Percentiles rank a stretch among this genome's conserved stretches.
Evolutionary conservation across 2,797 vertebrate species (phyloP).

Genomic region (Esox lucius): DNA sequence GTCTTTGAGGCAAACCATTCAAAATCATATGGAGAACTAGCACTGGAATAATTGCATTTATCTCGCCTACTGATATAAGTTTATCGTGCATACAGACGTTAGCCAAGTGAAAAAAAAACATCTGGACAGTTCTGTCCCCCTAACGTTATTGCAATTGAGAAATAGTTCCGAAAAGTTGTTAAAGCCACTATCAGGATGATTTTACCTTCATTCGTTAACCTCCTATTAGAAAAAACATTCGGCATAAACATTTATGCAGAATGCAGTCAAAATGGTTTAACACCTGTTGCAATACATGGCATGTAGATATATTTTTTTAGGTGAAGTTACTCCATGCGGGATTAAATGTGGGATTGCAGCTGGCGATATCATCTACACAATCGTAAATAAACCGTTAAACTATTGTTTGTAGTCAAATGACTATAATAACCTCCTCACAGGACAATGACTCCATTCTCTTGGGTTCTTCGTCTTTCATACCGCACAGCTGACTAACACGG

Average conservation of each 20-base stretch:
- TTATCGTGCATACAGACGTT: slow-evolving; percentile 34
- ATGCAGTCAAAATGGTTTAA: slow-evolving; percentile 19
- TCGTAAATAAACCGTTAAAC: slow-evolving; percentile 28
- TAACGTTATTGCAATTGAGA: slow-evolving; percentile 41
- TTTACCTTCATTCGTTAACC: slow-evolving; percentile 44
- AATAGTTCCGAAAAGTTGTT: slow-evolving; percentile 37
- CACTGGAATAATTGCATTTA: slow-evolving; percentile 41
- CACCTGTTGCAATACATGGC: not conserved
- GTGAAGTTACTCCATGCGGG: not conserved
- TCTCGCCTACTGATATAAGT: slow-evolving; percentile 49
- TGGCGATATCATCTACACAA: not conserved
- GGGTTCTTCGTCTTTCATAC: slow-evolving; percentile 32
- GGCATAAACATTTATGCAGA: slow-evolving; percentile 41
- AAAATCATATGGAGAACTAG: slow-evolving; percentile 18
- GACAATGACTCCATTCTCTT: slow-evolving; percentile 41
- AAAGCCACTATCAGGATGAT: slow-evolving; percentile 48
- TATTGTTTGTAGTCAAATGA: slow-evolving; percentile 28
- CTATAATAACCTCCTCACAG: slow-evolving; percentile 26
- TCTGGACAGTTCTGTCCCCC: slow-evolving; percentile 31
- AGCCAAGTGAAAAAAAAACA: slow-evolving; percentile 25
- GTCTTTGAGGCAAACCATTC: slow-evolving; percentile 39
- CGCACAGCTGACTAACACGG: not conserved
- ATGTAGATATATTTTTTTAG: not conserved
- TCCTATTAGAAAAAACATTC: slow-evolving; percentile 8
- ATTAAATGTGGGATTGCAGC: not conserved